Base-by-base conservation (phyloP, 2,888 invertebrate species). In the Sinelater perroti region DNA sequence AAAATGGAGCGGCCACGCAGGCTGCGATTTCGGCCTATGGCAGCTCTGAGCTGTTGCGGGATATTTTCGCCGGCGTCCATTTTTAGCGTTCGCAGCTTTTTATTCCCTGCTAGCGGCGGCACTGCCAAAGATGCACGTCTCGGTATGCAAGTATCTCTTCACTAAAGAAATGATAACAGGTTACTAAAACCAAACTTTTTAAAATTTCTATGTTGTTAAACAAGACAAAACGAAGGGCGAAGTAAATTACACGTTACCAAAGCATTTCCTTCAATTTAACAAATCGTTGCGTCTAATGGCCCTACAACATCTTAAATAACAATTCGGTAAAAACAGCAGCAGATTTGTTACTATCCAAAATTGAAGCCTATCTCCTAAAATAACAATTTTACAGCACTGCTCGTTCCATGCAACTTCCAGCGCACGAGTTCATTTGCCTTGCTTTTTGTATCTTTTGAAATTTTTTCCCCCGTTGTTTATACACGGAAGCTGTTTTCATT, bases 391-490 rank as follows among this genome's bases (percentile, higher is more conserved):
- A 11, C 33, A 7, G 18, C n/a, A n/a, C 18, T 35, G 10, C 18
- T 35, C 18, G 18, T 14, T 35, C 18, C 18, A 28, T 3, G 35
- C 17, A 17, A 5, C 35, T 16, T 35, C n/a, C 16, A 35, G n/a
- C n/a, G n/a, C 14, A 16, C n/a, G 35, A 35, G 35, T 35, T 35
- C 35, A 35, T 35, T 35, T 35, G 35, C 35, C 35, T 35, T 17
- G 7, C 18, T 35, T 35, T 35, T 35, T 35, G 16, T 14, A 14
- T 14, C 1, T 14, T 33, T 14, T 33, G 17, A 28, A 33, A 33
- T 17, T 33, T 13, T 26, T 31, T 31, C 31, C 10, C 16, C 18
- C 7, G 18, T n/a, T 35, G 16, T 8, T 35, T 35, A 16, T 4
- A 35, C 8, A 8, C 17, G 35, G 17, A 35, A 17, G 8, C 8